Evolutionary conservation across 2,797 vertebrate species (phyloP).

Genomic region (Vireo griseus): DNA sequence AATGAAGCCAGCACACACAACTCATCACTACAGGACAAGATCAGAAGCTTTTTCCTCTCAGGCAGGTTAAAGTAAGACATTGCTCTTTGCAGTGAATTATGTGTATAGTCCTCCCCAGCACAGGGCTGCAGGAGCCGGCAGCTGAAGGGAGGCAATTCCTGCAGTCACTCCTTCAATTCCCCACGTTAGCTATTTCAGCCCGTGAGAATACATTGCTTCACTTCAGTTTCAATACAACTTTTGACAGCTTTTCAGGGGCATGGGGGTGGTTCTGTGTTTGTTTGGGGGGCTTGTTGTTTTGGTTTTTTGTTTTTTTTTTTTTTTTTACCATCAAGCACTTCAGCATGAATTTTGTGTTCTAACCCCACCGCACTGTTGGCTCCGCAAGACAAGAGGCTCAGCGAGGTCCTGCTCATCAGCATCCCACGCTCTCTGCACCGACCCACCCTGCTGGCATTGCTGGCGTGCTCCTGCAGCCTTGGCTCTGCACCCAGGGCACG

Average conservation of each 20-base stretch:
- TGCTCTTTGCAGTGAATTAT: neutral
- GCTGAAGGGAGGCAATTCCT: neutral
- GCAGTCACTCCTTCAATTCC: neutral
- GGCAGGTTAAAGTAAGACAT: neutral
- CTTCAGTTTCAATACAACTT: neutral
- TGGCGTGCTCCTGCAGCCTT: neutral
- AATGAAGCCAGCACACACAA: neutral
- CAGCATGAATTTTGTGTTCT: neutral
- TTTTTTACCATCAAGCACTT: neutral
- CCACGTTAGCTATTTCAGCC: neutral
- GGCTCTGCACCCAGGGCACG: neutral
- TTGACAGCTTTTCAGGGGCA: neutral
- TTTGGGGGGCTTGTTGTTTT: neutral
- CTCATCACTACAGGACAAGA: neutral
- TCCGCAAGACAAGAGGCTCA: neutral
- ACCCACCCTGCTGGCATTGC: neutral
- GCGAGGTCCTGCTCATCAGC: neutral
- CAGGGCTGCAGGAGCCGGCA: neutral
- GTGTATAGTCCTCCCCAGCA: neutral
- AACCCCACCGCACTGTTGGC: fast-evolving
- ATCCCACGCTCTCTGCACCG: neutral
- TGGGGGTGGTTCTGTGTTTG: fast-evolving
- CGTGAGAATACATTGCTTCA: neutral
- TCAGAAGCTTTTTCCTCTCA: neutral
- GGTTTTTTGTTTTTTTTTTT: too few relatives aligned